Base-by-base conservation (phyloP, 2,113 vertebrate genomes). In the Zapornia atra region DNA sequence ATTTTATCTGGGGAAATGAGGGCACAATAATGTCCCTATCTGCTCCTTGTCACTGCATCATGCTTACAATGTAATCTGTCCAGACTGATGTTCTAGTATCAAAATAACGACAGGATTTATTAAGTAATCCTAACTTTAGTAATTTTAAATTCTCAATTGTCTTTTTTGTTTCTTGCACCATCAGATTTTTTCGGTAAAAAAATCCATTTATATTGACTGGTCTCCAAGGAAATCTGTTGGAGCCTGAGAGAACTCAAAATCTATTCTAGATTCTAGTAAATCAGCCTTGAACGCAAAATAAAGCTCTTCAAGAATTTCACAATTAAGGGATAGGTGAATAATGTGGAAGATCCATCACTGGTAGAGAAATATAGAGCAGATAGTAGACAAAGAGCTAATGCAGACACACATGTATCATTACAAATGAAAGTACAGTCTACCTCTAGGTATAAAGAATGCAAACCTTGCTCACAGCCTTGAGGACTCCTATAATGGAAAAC, bases 341-440 rank as follows among this genome's bases (percentile, higher is more conserved):
- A 94, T 24, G 34, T 9, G 3, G 25, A 63, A 29, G 18, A 61
- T 29, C 3, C 16, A 36, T 48, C 21, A 63, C 38, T 34, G 48
- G 22, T 4, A 71, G 29, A 79, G 29, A 76, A 28, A 44, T 53
- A 46, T 0, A 51, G 16, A 42, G 29, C 31, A 56, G 20, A 48
- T 33, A 85, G 36, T 6, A 54, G 63, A 20, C 44, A 65, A 54
- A 60, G 24, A 59, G 26, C n/a, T 93, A 82, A 80, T 2, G 7
- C 73, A 80, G 26, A 9, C 82, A 22, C 4, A 33, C 25, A 15
- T 0, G 0, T 10, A 46, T 4, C 48, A 54, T 11, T 44, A 36
- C 18, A 42, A 54, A 1, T 17, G 29, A 66, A 90, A 83, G 15
- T 26, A 40, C 5, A 57, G 12, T 31, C 33, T 42, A 7, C 12